These are phyloP conservation scores for Pavo muticus DNA, from an alignment of 2,113 vertebrate genomes.

Conservation along the genomic window DNA sequence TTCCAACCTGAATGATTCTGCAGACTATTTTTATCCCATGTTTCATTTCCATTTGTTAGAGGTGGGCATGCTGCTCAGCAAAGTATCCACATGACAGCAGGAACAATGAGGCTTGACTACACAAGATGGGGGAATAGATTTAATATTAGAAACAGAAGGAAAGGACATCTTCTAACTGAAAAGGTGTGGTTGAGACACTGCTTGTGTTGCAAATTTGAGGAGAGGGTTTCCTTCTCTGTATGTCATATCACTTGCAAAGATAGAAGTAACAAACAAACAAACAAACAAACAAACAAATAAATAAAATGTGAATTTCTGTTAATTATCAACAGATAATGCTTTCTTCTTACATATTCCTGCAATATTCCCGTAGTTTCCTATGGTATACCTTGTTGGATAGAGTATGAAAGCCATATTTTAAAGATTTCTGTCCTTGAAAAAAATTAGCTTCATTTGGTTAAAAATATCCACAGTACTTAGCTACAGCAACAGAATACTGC, in stretches of 20 bases:
- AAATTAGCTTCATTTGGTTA: fast-evolving
- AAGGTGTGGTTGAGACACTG: not conserved
- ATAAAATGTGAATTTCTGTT: not conserved
- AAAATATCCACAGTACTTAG: not conserved
- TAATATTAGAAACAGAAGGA: not conserved
- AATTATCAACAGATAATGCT: not conserved
- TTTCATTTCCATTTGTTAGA: not conserved
- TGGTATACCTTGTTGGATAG: not conserved
- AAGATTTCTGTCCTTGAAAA: not conserved
- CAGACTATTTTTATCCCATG: not conserved
- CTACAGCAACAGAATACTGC: not conserved
- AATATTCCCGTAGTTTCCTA: too few species aligned
- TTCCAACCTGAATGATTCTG: not conserved
- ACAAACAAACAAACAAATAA: not conserved
- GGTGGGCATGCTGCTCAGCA: not conserved
- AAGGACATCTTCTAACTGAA: not conserved
- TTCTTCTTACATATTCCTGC: not conserved
- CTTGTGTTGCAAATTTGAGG: fast-evolving
- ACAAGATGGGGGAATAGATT: not conserved
- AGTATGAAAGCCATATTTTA: not conserved
- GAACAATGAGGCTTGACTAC: not conserved
- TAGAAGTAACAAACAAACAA: not conserved
- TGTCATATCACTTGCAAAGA: not conserved
- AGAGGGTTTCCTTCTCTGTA: not conserved
- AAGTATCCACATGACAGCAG: not conserved